Evolutionary conservation across 2,113 vertebrate species (phyloP).

Genomic region (Falcunculus frontatus): DNA sequence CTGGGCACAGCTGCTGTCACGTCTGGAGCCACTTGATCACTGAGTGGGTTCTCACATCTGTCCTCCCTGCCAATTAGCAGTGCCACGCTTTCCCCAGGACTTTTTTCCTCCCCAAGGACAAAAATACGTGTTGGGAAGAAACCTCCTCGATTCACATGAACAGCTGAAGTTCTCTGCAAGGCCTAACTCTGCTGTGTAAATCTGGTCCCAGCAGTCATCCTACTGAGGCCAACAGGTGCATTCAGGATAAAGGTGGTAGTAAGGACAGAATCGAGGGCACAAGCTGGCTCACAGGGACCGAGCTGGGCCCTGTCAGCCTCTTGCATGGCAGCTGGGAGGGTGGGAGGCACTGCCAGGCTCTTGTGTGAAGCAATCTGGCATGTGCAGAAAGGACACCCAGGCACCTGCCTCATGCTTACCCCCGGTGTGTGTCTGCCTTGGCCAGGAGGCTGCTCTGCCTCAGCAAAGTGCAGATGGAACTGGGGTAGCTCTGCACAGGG

Average conservation of each 20-base stretch:
- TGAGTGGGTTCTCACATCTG: background rate
- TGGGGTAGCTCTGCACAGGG: background rate
- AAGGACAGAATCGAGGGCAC: background rate
- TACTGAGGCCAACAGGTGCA: background rate
- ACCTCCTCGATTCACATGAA: background rate
- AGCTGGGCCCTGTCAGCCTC: background rate
- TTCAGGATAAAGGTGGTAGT: background rate
- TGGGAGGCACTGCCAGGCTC: background rate
- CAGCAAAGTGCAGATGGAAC: background rate
- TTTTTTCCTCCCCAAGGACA: background rate
- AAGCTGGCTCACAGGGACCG: background rate
- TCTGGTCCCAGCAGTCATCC: background rate
- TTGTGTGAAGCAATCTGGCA: background rate
- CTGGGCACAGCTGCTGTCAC: background rate
- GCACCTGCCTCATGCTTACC: background rate
- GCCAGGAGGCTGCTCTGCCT: background rate
- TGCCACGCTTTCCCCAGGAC: background rate
- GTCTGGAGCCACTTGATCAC: accelerated
- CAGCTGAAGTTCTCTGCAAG: background rate
- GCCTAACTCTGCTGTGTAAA: background rate
- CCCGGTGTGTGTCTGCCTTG: background rate
- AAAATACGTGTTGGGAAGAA: background rate
- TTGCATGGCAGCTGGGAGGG: background rate
- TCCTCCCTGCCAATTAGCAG: background rate
- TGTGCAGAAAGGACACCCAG: background rate